phyloP scores from a whole-genome alignment of 2,888 invertebrate genomes.

The Macrophya alboannulata region DNA sequence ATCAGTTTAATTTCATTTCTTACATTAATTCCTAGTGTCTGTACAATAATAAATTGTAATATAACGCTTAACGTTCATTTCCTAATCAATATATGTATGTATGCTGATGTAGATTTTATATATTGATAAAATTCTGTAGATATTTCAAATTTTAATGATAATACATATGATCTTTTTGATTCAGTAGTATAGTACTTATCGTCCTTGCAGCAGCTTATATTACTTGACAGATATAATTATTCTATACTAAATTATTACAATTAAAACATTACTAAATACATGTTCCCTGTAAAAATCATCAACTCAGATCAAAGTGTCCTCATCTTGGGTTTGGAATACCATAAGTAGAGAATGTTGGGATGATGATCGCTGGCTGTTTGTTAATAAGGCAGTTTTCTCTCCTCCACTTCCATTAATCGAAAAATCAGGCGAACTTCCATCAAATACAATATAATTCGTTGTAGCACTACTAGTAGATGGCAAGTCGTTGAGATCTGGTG shows the following conservation, averaged over 20 bases:
- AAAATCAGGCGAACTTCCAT: slow-evolving; percentile 83
- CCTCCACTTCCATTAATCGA: slow-evolving; percentile 85
- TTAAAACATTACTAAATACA: slow-evolving; percentile 38
- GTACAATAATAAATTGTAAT: slow-evolving; percentile 53
- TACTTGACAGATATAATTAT: slow-evolving; percentile 42
- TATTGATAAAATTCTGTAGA: slow-evolving; percentile 18
- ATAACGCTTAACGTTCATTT: slow-evolving; percentile 27
- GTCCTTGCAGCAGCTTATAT: slow-evolving; percentile 18
- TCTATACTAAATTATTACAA: slow-evolving; percentile 33
- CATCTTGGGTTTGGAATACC: slow-evolving; percentile 91
- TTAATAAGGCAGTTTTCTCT: slow-evolving; percentile 83
- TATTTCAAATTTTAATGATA: slow-evolving; percentile 4
- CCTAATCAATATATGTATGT: slow-evolving; percentile 38
- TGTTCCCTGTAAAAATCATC: slow-evolving; percentile 47
- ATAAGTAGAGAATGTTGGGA: slow-evolving; percentile 90
- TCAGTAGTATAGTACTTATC: neutral
- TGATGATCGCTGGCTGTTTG: slow-evolving; percentile 82
- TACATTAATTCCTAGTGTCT: slow-evolving; percentile 44
- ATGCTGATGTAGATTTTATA: neutral
- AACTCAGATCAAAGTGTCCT: slow-evolving; percentile 90
- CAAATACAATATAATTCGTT: slow-evolving; percentile 81
- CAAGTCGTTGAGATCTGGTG: slow-evolving; percentile 84
- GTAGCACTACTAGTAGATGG: slow-evolving; percentile 80
- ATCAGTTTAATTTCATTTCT: slow-evolving; percentile 47
- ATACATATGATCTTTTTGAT: neutral